Base-by-base conservation (phyloP, 2,888 invertebrate species). In the Spicauda simplicius region DNA sequence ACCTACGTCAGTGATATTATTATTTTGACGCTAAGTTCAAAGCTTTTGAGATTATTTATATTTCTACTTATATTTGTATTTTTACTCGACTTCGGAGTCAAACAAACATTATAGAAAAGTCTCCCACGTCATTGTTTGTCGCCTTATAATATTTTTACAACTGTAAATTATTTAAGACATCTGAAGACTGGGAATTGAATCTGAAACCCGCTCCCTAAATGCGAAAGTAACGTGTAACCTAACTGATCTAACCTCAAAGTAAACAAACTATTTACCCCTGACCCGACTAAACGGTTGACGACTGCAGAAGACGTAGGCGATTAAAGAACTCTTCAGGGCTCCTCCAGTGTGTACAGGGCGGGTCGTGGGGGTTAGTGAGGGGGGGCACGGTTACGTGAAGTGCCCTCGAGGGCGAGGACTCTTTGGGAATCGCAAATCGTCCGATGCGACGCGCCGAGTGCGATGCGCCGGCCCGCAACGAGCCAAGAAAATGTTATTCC, bases 381-480 rank as follows among this genome's bases (percentile, higher is more conserved):
- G 16, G 59, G 64, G 66, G 76, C 73, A 79, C 79, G 85, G 86
- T 86, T 86, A 85, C 79, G 83, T 77, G 79, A 74, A 90, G 90
- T 78, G 82, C 81, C 76, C 90, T 90, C 73, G 74, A 45, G 73
- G 71, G 70, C 66, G 79, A 88, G 89, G 80, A 86, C 89, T 84
- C 90, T 90, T 75, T 71, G 72, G 73, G 70, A 76, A 76, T 76
- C 76, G 76, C 74, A 77, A 77, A 75, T 77, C 77, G 85, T 75
- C 74, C 20, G 48, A 30, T 50, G 50, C 72, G 72, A 69, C 65
- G 66, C 70, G 55, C 65, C 74, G 69, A 76, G 75, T 71, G 71
- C 58, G 71, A 68, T 71, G 72, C 70, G 70, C 72, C 72, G 63
- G 73, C 72, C 68, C 59, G 69, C 69, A 64, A 67, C 62, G 66